phyloP scores from a whole-genome alignment of 1,140 invertebrate species.

The Eulimnadia texana region DNA sequence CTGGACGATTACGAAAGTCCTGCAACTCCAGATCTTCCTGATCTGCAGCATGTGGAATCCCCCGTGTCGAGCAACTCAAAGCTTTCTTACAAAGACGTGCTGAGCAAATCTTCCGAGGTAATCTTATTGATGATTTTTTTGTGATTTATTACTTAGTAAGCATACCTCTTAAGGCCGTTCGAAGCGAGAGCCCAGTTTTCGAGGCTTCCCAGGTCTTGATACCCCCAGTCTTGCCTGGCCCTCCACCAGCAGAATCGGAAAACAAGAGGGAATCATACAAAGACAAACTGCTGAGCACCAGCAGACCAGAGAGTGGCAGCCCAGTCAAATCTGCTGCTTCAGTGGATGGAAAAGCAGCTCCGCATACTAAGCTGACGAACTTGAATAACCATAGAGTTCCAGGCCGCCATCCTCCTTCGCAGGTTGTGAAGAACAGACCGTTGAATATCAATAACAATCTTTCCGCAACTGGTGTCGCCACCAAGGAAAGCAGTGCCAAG shows the following conservation, averaged over 20 bases:
- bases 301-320: background rate
- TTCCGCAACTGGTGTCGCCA: background rate
- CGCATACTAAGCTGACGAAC: background rate
- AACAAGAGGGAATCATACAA: background rate
- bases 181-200: background rate
- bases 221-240: background rate
- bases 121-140: no score
- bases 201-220: background rate
- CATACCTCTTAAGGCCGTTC: background rate
- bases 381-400: conserved; percentile 6
- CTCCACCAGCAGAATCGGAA: background rate
- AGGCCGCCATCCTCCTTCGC: background rate
- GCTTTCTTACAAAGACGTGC: conserved; percentile 12
- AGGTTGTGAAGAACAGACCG: conserved; percentile 21
- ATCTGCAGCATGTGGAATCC: background rate
- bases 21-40: background rate
- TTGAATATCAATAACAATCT: conserved; percentile 34
- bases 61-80: background rate
- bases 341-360: background rate
- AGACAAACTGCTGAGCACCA: background rate
- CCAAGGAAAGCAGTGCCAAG: no score
- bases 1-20: background rate
- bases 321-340: background rate
- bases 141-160: no score
- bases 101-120: conserved; percentile 1